Conservation (phyloP, 2,113 vertebrate species). For the Xiphorhynchus elegans region DNA sequence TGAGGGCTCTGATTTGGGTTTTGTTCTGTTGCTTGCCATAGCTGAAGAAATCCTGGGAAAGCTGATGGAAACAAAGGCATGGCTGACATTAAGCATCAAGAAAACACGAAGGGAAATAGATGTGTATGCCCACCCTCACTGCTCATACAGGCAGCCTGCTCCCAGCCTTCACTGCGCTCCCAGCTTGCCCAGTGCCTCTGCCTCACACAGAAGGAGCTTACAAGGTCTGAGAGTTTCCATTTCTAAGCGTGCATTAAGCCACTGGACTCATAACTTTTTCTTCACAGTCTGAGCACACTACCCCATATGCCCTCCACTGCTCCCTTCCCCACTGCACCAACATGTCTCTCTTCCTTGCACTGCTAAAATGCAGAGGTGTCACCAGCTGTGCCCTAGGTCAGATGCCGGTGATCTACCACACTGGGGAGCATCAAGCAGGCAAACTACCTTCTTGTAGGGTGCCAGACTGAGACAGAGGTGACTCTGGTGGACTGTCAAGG, state of each 20-base stretch:
- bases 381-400: not conserved
- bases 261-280: not conserved
- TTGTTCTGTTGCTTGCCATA: not conserved
- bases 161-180: not conserved
- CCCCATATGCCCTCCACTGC: fast-evolving
- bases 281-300: not conserved
- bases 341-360: not conserved
- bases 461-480: too few relatives aligned
- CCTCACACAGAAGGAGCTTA: fast-evolving
- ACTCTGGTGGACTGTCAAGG: not conserved
- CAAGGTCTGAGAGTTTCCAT: fast-evolving
- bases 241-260: not conserved
- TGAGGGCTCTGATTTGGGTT: not conserved
- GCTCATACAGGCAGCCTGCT: not conserved
- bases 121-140: not conserved
- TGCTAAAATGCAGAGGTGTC: not conserved
- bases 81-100: not conserved
- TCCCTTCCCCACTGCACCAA: not conserved
- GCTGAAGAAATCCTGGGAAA: not conserved
- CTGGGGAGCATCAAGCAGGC: not conserved
- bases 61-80: not conserved
- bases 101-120: not conserved
- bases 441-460: not conserved
- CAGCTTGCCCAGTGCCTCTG: not conserved
- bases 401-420: not conserved